These are phyloP conservation scores for Scolopax bukidnonensis DNA, from an alignment of 2,797 vertebrate genomes.

Conservation along the genomic window DNA sequence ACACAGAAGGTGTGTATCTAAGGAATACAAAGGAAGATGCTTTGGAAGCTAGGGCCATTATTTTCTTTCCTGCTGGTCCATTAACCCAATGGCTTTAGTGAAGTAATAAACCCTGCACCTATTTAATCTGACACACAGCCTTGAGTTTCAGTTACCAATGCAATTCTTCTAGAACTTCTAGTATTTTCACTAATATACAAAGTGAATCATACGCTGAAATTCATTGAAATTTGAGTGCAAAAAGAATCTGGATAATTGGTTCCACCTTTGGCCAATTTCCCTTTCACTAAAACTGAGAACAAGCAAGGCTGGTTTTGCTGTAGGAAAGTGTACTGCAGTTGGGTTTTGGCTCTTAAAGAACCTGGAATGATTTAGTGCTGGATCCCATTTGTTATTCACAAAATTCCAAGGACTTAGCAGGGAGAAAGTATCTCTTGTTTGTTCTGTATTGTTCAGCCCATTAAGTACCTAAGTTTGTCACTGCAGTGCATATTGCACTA, in stretches of 20 bases:
- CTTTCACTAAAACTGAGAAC: neutral
- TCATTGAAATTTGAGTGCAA: neutral
- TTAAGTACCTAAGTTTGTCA: neutral
- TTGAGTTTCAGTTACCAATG: neutral
- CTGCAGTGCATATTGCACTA: neutral
- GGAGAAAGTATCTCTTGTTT: neutral
- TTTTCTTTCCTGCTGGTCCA: neutral
- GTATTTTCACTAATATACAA: neutral
- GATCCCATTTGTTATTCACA: neutral
- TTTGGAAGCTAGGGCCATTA: neutral
- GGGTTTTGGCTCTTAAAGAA: neutral
- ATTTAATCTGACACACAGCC: neutral
- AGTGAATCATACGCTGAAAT: neutral
- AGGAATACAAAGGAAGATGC: neutral
- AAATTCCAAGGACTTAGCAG: neutral
- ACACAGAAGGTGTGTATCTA: neutral
- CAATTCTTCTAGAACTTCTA: neutral
- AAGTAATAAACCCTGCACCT: neutral
- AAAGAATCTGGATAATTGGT: neutral
- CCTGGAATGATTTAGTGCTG: neutral
- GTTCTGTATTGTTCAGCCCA: neutral
- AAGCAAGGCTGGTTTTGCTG: neutral
- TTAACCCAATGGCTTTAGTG: neutral
- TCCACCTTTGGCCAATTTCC: neutral
- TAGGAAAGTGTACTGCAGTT: neutral